Percentiles rank a stretch among this genome's conserved stretches.
phyloP scores from a whole-genome alignment of 2,797 vertebrate species.

The Alca torda region DNA sequence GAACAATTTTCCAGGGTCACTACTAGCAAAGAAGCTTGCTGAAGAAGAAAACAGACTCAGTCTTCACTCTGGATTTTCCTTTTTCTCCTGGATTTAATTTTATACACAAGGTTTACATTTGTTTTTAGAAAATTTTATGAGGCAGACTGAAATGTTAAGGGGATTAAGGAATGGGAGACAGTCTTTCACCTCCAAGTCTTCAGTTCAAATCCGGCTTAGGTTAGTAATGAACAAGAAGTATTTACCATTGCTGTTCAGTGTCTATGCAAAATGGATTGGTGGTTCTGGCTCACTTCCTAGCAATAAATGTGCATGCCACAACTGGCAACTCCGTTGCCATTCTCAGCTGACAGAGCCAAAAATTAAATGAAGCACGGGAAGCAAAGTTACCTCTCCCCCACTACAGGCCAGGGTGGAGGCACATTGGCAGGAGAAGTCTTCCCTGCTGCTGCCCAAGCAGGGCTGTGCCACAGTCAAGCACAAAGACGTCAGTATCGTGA shows the following conservation, averaged over 20 bases:
- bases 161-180: constrained; percentile 45
- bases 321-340: constrained; percentile 31
- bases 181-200: constrained; percentile 31
- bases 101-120: constrained; percentile 35
- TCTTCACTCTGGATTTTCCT: not conserved
- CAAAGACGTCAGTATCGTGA: not conserved
- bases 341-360: constrained; percentile 7
- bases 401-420: constrained; percentile 11
- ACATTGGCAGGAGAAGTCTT: not conserved
- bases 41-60: constrained; percentile 51
- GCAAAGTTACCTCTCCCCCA: constrained; percentile 2
- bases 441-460: not conserved
- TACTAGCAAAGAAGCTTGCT: constrained; percentile 38
- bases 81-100: constrained; percentile 52
- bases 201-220: not conserved
- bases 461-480: not conserved
- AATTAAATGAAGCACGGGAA: constrained; percentile 38
- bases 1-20: constrained; percentile 47
- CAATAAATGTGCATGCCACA: constrained; percentile 42
- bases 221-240: constrained; percentile 29
- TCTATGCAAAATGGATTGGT: constrained; percentile 42
- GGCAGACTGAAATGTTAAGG: constrained; percentile 37
- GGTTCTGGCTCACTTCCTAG: constrained; percentile 46
- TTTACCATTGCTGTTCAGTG: constrained; percentile 28
- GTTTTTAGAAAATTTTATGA: constrained; percentile 45